A percentile compares a stretch with the other conserved stretches of the same genome.
Evolutionary conservation across 2,113 vertebrate species (phyloP).

Genomic region (Ramphastos sulfuratus): DNA sequence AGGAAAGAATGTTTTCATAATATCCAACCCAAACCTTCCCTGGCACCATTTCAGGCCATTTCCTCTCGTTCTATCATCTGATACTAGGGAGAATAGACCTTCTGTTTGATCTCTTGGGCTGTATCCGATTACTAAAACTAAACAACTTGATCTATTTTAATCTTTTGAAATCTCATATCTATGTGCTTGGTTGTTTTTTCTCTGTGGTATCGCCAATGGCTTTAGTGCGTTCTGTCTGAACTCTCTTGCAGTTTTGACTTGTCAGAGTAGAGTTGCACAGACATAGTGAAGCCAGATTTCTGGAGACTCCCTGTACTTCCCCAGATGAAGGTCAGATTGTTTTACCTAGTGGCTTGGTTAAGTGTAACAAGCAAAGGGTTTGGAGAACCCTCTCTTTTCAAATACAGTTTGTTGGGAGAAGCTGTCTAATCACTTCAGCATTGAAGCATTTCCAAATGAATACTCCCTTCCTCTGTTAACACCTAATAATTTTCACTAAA

Average conservation of each 20-base stretch:
- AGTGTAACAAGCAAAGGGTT: neutral
- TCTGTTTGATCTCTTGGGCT: neutral
- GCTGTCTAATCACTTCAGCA: neutral
- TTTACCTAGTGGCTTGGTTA: neutral
- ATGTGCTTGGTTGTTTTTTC: constrained; percentile 23
- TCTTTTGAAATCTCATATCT: neutral
- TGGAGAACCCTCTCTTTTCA: neutral
- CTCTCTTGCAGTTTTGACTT: neutral
- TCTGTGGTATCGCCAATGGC: neutral
- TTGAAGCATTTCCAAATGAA: neutral
- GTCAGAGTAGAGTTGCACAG: neutral
- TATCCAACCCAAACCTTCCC: no score
- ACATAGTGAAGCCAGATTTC: neutral
- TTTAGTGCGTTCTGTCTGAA: neutral
- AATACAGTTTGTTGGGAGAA: neutral
- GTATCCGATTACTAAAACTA: constrained; percentile 25
- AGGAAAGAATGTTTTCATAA: no score
- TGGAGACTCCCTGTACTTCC: neutral
- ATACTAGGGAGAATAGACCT: neutral
- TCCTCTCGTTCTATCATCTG: no score
- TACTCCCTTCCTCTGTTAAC: neutral
- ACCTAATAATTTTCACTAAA: neutral
- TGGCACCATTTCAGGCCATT: no score
- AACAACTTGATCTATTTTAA: neutral
- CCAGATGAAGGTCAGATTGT: neutral